A percentile compares a stretch with the other conserved stretches of the same genome.
These are phyloP conservation scores for Dasyprocta punctata DNA, from an alignment of 2,113 vertebrate species.

Conservation along the genomic window DNA sequence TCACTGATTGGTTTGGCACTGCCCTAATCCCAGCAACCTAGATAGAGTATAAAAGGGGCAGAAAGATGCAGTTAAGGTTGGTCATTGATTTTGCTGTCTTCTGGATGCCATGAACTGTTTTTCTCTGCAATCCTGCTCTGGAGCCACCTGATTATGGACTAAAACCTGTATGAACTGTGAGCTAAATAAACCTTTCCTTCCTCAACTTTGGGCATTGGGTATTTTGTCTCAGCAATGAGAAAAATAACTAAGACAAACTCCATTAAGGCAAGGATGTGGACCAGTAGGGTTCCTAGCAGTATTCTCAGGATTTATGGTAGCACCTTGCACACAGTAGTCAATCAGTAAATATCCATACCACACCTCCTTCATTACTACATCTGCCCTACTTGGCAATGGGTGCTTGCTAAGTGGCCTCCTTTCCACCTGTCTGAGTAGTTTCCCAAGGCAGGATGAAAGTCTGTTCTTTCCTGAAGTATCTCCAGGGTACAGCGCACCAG, in stretches of 20 bases:
- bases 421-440: neutral
- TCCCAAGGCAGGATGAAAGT: neutral
- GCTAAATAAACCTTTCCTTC: neutral
- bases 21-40: no score
- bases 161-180: neutral
- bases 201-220: neutral
- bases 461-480: neutral
- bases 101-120: neutral
- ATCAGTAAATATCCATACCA: accelerated
- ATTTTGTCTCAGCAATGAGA: neutral
- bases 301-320: neutral
- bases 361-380: neutral
- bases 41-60: no score
- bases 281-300: neutral
- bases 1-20: no score
- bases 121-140: neutral
- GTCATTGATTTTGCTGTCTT: neutral
- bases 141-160: neutral
- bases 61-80: no score
- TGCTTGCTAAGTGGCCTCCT: neutral
- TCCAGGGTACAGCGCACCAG: neutral
- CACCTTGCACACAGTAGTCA: neutral
- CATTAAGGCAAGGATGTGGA: neutral
- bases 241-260: neutral
- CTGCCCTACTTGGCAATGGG: neutral